phyloP scores from a whole-genome alignment of 2,113 vertebrate species.

The Girardinichthys multiradiatus region DNA sequence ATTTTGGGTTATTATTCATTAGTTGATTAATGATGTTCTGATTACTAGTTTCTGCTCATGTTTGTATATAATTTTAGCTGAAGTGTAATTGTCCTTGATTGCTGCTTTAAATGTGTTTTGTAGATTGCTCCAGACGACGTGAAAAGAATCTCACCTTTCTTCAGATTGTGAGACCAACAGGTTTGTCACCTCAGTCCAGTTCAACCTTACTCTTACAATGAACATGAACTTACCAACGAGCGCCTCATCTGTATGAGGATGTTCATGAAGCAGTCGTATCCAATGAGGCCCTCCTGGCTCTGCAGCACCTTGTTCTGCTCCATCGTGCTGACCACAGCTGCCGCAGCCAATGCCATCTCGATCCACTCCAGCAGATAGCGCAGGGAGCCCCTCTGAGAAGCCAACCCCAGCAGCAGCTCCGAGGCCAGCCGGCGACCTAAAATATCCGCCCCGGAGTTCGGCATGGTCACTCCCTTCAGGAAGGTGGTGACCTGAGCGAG shows the following conservation, averaged over 20 bases:
- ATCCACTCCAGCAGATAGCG: conserved; percentile 93
- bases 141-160: no score
- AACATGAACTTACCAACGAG: conserved; percentile 87
- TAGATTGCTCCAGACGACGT: neutral
- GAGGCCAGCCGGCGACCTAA: conserved; percentile 92
- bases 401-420: conserved; percentile 92
- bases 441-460: conserved; percentile 93
- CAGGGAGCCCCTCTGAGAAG: conserved; percentile 93
- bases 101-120: neutral
- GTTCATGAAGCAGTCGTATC: conserved; percentile 96
- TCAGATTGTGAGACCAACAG: no score
- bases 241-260: conserved; percentile 97
- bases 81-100: neutral
- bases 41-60: neutral
- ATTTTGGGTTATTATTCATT: no score
- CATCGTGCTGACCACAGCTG: conserved; percentile 88
- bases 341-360: conserved; percentile 94
- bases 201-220: neutral
- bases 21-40: neutral
- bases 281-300: conserved; percentile 91
- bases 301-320: conserved; percentile 84
- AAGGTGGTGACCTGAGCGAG: conserved; percentile 95
- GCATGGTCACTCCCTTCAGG: conserved; percentile 96
- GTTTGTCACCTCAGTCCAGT: neutral
- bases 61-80: neutral